Conservation (phyloP, 2,797 vertebrate genomes). For the Poecilia gillii region DNA sequence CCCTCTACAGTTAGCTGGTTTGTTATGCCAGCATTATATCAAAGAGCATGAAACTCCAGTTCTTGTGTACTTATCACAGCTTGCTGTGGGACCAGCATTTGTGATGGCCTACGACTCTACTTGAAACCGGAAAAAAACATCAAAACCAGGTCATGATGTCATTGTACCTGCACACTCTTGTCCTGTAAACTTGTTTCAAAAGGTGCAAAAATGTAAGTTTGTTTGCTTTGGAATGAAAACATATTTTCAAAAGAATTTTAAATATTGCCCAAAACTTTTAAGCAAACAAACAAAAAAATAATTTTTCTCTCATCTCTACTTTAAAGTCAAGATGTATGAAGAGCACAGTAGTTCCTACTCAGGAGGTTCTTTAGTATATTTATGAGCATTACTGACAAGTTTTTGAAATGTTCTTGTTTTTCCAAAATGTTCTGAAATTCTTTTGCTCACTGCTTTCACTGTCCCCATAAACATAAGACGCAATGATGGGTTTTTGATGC, state of each 20-base stretch:
- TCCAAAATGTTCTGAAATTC: neutral
- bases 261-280: neutral
- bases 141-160: conserved; percentile 17
- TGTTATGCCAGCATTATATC: conserved; percentile 65
- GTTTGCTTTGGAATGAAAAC: neutral
- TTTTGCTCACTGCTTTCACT: neutral
- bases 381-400: neutral
- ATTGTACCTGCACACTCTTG: conserved; percentile 13
- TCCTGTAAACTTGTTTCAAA: neutral
- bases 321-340: neutral
- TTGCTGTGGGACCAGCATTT: conserved; percentile 32
- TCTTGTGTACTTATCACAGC: conserved; percentile 29
- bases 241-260: neutral
- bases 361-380: neutral
- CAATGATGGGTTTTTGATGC: neutral
- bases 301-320: neutral
- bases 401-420: neutral
- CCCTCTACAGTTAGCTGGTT: conserved; percentile 33
- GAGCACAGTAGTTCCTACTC: neutral
- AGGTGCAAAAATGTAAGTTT: neutral
- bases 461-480: neutral
- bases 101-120: conserved; percentile 8
- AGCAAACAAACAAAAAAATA: neutral
- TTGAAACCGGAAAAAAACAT: conserved; percentile 19
- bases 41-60: conserved; percentile 37